Conservation (phyloP, 2,113 vertebrate genomes). For the Syngnathus scovelli region DNA sequence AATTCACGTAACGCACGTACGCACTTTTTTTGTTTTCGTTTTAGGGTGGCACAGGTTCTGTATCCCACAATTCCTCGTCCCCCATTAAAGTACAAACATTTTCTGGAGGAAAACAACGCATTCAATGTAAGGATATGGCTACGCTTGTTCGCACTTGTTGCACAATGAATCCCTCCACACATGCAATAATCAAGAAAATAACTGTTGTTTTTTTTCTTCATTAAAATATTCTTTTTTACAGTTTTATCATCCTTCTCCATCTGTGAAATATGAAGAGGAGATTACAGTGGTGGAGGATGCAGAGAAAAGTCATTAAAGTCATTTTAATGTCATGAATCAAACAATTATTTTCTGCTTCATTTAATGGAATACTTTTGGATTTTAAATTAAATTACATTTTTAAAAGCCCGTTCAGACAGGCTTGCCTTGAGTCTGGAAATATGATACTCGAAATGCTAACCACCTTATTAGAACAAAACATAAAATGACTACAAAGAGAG, state of each 20-base stretch:
- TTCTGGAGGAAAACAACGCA: slow-evolving; percentile 42
- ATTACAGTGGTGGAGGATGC: slow-evolving; percentile 47
- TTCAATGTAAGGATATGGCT: slow-evolving; percentile 32
- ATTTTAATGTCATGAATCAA: neutral
- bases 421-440: too few relatives aligned
- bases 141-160: neutral
- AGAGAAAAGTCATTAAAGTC: slow-evolving; percentile 3
- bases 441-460: too few relatives aligned
- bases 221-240: slow-evolving; percentile 16
- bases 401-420: too few relatives aligned
- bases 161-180: too few relatives aligned
- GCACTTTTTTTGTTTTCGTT: slow-evolving; percentile 8
- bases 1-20: too few relatives aligned
- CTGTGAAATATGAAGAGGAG: slow-evolving; percentile 35
- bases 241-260: slow-evolving; percentile 9
- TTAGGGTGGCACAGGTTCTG: slow-evolving; percentile 44
- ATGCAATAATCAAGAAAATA: neutral
- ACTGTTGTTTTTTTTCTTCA: neutral
- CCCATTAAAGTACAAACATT: slow-evolving; percentile 41
- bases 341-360: neutral
- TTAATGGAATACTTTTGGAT: too few relatives aligned
- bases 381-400: too few relatives aligned
- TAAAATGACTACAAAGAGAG: neutral
- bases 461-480: neutral
- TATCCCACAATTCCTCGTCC: slow-evolving; percentile 57